phyloP scores from a whole-genome alignment of 2,797 vertebrate species.

The Leuciscus waleckii region DNA sequence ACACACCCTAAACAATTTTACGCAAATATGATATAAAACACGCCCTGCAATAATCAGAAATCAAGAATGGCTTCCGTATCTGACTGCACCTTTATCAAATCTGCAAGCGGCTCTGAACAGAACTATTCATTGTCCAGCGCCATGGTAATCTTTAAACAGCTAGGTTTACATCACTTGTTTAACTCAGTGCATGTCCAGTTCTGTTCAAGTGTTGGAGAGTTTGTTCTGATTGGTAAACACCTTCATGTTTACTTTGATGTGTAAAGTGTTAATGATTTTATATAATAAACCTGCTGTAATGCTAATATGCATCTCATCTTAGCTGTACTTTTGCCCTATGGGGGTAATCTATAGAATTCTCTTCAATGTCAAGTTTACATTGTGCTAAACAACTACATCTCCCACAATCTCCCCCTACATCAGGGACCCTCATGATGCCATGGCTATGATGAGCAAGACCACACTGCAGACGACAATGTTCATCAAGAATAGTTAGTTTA shows the following conservation, averaged over 20 bases:
- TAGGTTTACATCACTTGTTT: constrained; percentile 11
- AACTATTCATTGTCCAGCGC: constrained; percentile 16
- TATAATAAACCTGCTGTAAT: not conserved
- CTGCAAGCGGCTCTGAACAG: constrained; percentile 16
- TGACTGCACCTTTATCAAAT: constrained; percentile 29
- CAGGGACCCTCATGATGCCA: constrained; percentile 61
- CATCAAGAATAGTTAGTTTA: not conserved
- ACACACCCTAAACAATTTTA: not conserved
- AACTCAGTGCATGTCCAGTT: not conserved
- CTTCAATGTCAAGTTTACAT: constrained; percentile 71
- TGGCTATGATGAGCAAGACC: constrained; percentile 36
- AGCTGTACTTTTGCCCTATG: constrained; percentile 1
- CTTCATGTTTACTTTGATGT: not conserved
- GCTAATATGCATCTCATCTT: not conserved
- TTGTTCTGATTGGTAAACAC: not conserved
- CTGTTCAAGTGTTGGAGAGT: not conserved
- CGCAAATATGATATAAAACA: constrained; percentile 21
- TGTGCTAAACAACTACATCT: constrained; percentile 77
- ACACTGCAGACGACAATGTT: constrained; percentile 38
- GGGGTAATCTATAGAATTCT: constrained; percentile 66
- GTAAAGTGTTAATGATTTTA: not conserved
- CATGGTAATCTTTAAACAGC: constrained; percentile 4
- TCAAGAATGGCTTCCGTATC: constrained; percentile 12
- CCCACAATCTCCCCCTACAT: constrained; percentile 60
- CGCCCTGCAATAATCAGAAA: constrained; percentile 14